Evolutionary conservation across 2,113 vertebrate species (phyloP), one percentile per base, ranked within the genome.

Genomic region (Oreochromis aureus): DNA sequence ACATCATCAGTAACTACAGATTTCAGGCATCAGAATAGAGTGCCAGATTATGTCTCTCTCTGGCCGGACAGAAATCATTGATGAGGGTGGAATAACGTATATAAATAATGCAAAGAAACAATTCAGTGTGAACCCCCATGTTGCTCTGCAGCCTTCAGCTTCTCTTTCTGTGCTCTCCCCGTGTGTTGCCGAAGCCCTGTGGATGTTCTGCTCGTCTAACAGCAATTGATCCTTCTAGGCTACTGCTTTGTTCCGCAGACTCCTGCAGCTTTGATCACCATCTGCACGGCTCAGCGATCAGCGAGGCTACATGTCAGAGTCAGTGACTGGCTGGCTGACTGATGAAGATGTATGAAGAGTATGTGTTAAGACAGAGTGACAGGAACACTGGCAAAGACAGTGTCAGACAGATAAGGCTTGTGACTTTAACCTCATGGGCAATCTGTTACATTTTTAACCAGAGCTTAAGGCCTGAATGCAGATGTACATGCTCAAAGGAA

Each of bases 221-320:
- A 53, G 82, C 54, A 86, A 89, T 41, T 86, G 90, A 93, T 94
- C 89, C 22, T 58, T 81, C 51, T 82, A 59, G 81, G 83, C 86
- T 69, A 80, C 85, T 54, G 87, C 81, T 85, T 87, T 87, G 59
- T 90, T 80, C 81, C 1, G 39, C 89, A 69, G 81, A 78, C 81
- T 89, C 86, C 78, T 71, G 76, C 61, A 88, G 82, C 58, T 88
- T 84, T 80, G 84, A 85, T 92, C 89, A 71, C 82, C 88, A 91
- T 90, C 85, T 86, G 91, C 90, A 85, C 69, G 79, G 85, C 87
- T 87, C 76, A 79, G 82, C 86, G 88, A 86, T 88, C 80, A 59
- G 51, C 78, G 4, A 44, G 71, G 78, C 83, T 58, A 34, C 73
- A 30, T 22, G 80, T 90, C 89, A 89, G 61, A 73, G 36, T 78